Base-by-base conservation (phyloP, 2,888 invertebrate species). In the Pyrrhosoma nymphula region DNA sequence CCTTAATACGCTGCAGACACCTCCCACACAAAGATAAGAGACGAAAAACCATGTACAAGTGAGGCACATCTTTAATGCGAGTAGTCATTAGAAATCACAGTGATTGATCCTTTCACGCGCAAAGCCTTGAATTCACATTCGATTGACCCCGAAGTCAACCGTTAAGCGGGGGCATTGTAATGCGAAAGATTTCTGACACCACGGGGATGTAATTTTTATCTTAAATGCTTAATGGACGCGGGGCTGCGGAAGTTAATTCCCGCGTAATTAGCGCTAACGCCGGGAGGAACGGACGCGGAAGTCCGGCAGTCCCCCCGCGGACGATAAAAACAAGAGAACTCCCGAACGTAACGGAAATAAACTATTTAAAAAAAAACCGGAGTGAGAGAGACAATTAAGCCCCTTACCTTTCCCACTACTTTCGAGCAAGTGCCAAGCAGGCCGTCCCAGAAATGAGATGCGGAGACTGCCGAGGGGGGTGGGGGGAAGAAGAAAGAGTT, bases 321-420 rank as follows among this genome's bases (percentile, higher is more conserved):
- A 35, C 35, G 3, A 82, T 82, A 82, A 82, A 69, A 82, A 82
- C 75, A 82, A 60, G 60, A 60, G 75, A 82, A 16, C 75, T 82
- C n/a, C 35, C 75, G 75, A 35, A 82, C 35, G 75, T 18, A 82
- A 82, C 75, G 75, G 75, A 82, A 82, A 82, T 82, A 82, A 35
- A 82, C 75, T 82, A 82, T 82, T 82, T 69, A 30, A 30, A 30
- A 60, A 82, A 82, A 82, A 82, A 82, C 30, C 30, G 75, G 75
- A 82, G 75, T 26, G 69, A 82, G 75, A 12, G 75, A 82, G 75
- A 30, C 75, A 82, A 82, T 82, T 82, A 82, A 35, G 75, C 30
- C 75, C 75, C 75, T 82, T 82, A 82, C 75, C 75, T 82, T 82
- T 18, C 75, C 35, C 75, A 82, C 75, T 82, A 82, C 75, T 82